Conservation (phyloP, 1,140 invertebrate genomes). For the Panagrolaimus sp. region DNA sequence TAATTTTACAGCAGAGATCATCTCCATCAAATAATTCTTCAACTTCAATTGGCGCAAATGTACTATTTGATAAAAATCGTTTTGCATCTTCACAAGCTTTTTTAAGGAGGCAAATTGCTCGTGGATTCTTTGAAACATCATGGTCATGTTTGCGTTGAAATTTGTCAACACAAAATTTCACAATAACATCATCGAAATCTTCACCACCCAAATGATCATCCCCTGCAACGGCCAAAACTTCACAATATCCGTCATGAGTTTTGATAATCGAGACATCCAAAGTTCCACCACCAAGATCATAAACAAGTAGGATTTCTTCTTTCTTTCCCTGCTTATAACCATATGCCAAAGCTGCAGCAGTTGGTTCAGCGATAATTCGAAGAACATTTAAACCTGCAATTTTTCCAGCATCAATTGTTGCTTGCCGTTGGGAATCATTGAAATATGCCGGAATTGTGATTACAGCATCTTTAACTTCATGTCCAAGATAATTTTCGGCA, state of each 20-base stretch:
- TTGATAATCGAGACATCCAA: constrained; percentile 93
- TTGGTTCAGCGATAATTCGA: constrained; percentile 75
- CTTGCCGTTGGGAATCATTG: constrained; percentile 71
- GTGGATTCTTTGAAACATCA: constrained; percentile 79
- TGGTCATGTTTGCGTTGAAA: constrained; percentile 96
- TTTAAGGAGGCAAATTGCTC: constrained; percentile 79
- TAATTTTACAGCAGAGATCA: constrained; percentile 90
- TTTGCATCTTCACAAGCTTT: constrained; percentile 92
- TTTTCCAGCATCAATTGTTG: constrained; percentile 71
- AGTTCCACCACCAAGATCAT: constrained; percentile 92
- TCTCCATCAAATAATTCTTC: constrained; percentile 90
- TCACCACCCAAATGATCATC: constrained; percentile 93
- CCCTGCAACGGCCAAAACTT: constrained; percentile 75
- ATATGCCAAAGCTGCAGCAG: constrained; percentile 77
- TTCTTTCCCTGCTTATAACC: constrained; percentile 73
- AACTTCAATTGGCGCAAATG: constrained; percentile 86
- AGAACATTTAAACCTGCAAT: constrained; percentile 66
- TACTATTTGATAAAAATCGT: constrained; percentile 82
- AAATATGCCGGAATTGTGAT: constrained; percentile 64
- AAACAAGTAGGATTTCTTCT: constrained; percentile 66
- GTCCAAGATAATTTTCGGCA: constrained; percentile 60
- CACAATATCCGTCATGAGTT: constrained; percentile 86
- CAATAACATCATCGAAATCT: constrained; percentile 80
- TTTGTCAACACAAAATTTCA: constrained; percentile 88
- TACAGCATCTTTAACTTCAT: constrained; percentile 63